phyloP scores from a whole-genome alignment of 2,113 vertebrate genomes.

The Eira barbara region DNA sequence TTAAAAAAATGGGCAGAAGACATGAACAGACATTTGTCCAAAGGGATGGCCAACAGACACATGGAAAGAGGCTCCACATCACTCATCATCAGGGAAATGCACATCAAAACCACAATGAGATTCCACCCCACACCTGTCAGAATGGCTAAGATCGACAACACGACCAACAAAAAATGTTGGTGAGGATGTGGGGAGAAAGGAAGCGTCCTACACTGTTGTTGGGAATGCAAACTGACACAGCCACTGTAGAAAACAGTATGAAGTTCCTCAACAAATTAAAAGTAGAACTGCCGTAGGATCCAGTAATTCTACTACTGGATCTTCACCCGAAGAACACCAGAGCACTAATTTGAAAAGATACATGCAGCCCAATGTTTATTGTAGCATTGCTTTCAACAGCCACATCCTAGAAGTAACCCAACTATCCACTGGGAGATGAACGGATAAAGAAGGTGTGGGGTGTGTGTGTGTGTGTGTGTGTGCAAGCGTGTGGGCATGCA shows the following conservation, averaged over 20 bases:
- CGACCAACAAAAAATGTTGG: not conserved
- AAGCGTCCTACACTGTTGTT: fast-evolving
- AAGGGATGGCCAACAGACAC: not conserved
- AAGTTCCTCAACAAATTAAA: not conserved
- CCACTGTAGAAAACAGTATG: not conserved
- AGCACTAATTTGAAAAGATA: not conserved
- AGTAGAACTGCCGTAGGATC: not conserved
- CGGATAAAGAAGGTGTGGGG: not conserved
- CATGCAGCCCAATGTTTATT: not conserved
- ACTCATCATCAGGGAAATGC: not conserved
- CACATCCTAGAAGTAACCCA: not conserved
- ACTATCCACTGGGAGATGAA: not conserved
- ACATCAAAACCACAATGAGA: not conserved
- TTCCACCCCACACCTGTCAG: not conserved
- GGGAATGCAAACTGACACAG: fast-evolving
- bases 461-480: not conserved
- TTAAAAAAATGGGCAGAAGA: not conserved
- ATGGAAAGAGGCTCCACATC: not conserved
- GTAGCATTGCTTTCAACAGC: not conserved
- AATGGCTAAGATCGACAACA: not conserved
- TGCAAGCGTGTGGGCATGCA: not conserved
- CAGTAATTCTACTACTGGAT: not conserved
- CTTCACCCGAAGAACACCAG: not conserved
- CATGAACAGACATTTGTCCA: not conserved
- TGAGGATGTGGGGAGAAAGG: not conserved